Base-by-base conservation (phyloP, 2,888 invertebrate species). In the Lepidocyrtinus sp. region DNA sequence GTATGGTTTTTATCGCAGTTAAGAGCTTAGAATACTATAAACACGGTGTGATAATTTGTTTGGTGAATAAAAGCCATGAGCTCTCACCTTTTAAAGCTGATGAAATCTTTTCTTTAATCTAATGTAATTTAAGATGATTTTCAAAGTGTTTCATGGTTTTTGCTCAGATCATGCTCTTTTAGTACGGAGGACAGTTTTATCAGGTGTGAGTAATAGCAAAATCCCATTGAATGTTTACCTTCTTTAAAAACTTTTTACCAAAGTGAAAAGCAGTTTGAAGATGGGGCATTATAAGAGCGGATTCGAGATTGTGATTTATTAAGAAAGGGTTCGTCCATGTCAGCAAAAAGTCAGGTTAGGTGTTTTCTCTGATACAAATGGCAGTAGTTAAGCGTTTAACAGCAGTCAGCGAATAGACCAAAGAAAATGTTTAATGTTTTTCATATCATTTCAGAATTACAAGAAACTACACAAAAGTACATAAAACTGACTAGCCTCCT, bases 21-120 rank as follows among this genome's bases (percentile, higher is more conserved):
- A n/a, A n/a, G n/a, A n/a, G n/a, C n/a, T n/a, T n/a, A n/a, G n/a
- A n/a, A n/a, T n/a, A n/a, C n/a, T n/a, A n/a, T 7, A 36, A 36
- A 12, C 5, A 12, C 5, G 36, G 12, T 36, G 36, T 79, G 79
- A 79, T 79, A 69, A 79, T 68, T 74, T 68, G 79, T 74, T 72
- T 74, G 69, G 69, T 79, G 22, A 36, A 46, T 68, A 74, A 79
- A 79, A 79, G 73, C 73, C 74, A 79, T 73, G 79, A 79, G 64
- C 68, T 70, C 74, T 79, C 74, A 74, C 74, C 79, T 79, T 73
- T 73, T 70, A 59, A 21, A n/a, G n/a, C n/a, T n/a, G 50, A 63
- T 46, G 17, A 55, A 36, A 73, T 55, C 36, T 5, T 5, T 5
- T 12, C 36, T 36, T 36, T 36, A 7, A 36, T 12, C 36, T 12